phyloP scores from a whole-genome alignment of 2,888 invertebrate genomes.

The Osmoderma eremita region DNA sequence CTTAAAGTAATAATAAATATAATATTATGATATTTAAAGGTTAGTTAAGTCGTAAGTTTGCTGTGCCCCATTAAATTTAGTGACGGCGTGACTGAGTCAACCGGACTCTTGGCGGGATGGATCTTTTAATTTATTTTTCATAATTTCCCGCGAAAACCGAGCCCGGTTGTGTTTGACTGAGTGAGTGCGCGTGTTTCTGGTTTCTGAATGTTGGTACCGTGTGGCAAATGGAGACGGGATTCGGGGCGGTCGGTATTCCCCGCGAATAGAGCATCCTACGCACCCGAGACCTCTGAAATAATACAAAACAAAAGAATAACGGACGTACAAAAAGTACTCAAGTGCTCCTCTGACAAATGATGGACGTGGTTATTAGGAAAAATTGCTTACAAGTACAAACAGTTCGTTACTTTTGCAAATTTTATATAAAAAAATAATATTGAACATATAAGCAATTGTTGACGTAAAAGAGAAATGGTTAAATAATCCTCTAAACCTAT shows the following conservation, averaged over 20 bases:
- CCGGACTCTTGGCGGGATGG: slow-evolving; percentile 28
- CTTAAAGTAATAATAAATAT: slow-evolving; percentile 45
- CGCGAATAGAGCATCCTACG: slow-evolving; percentile 56
- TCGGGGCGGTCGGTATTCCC: slow-evolving; percentile 62
- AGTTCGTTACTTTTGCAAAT: slow-evolving; percentile 79
- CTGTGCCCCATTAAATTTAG: slow-evolving; percentile 64
- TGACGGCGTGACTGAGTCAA: slow-evolving; percentile 58
- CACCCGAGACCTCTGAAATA: slow-evolving; percentile 48
- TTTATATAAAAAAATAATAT: slow-evolving; percentile 67
- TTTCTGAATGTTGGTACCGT: slow-evolving; percentile 33
- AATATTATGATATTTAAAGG: slow-evolving; percentile 40
- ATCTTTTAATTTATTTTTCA: slow-evolving; percentile 9
- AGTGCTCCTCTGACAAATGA: slow-evolving; percentile 39
- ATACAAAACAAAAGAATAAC: slow-evolving; percentile 43
- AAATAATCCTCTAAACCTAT: slow-evolving; percentile 55
- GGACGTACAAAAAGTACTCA: slow-evolving; percentile 52
- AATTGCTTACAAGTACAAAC: slow-evolving; percentile 75
- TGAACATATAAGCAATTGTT: slow-evolving; percentile 62
- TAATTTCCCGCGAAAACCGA: slow-evolving; percentile 38
- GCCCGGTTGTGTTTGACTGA: slow-evolving; percentile 29
- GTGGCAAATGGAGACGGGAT: slow-evolving; percentile 48
- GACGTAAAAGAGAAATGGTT: slow-evolving; percentile 54
- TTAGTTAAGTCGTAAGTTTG: slow-evolving; percentile 52
- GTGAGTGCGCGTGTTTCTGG: slow-evolving; percentile 25
- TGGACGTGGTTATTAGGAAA: slow-evolving; percentile 43